These are phyloP conservation scores for Drosophila falleni DNA, from an alignment of 2,888 invertebrate genomes.

Conservation along the genomic window DNA sequence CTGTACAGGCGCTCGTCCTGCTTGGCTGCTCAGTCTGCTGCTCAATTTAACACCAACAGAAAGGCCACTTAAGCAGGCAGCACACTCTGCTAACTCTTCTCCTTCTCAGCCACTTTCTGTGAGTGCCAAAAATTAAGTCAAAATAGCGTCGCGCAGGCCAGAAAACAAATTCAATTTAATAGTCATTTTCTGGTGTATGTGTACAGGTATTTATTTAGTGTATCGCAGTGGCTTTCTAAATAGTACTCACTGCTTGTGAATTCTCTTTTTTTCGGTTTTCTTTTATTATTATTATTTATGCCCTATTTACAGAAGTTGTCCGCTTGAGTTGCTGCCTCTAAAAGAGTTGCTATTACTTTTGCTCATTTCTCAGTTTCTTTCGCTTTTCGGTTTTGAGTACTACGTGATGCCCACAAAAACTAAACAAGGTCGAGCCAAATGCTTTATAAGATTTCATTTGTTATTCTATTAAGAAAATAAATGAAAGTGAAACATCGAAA, in stretches of 20 bases:
- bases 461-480: conserved; percentile 23
- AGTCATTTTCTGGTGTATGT: conserved; percentile 34
- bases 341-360: conserved; percentile 54
- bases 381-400: conserved; percentile 28
- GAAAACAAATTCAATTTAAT: conserved; percentile 64
- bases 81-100: conserved; percentile 6
- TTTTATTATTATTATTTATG: conserved; percentile 41
- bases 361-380: conserved; percentile 69
- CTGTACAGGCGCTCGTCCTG: conserved; percentile 18
- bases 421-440: conserved; percentile 54
- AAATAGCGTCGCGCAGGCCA: conserved; percentile 32
- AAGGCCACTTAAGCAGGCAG: conserved; percentile 63
- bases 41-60: conserved; percentile 79
- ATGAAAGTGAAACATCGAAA: background rate
- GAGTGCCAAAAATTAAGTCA: conserved; percentile 70
- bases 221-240: conserved; percentile 16
- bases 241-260: background rate
- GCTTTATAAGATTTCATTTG: conserved; percentile 67
- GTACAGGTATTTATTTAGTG: conserved; percentile 63
- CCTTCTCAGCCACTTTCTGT: background rate
- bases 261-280: conserved; percentile 4
- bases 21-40: conserved; percentile 55
- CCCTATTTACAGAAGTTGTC: conserved; percentile 57
- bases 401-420: conserved; percentile 46
- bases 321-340: conserved; percentile 43